Conservation (phyloP, 2,888 invertebrate species). For the Operophtera brumata region DNA sequence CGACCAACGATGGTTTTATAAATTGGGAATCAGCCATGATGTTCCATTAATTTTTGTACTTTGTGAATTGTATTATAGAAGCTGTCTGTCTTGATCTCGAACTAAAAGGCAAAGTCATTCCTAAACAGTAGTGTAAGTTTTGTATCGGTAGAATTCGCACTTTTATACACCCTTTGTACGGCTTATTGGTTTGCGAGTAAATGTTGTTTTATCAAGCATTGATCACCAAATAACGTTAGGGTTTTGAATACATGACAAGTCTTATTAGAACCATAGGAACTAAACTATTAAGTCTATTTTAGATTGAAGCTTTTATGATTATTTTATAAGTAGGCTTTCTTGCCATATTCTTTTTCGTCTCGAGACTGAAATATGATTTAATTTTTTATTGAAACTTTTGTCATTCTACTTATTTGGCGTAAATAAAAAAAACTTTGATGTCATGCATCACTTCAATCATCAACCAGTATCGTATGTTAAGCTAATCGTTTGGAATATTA, state of each 20-base stretch:
- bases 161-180: constrained; percentile 38
- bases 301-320: neutral
- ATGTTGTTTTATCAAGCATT: constrained; percentile 2
- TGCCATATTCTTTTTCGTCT: constrained; percentile 29
- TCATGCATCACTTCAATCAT: neutral
- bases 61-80: neutral
- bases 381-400: neutral
- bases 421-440: neutral
- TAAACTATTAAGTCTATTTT: neutral
- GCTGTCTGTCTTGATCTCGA: constrained; percentile 27
- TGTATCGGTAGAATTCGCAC: constrained; percentile 45
- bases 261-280: too few relatives aligned
- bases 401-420: constrained; percentile 1
- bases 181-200: constrained; percentile 11
- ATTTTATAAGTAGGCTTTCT: constrained; percentile 27
- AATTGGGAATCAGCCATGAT: too few relatives aligned
- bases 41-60: too few relatives aligned
- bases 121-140: constrained; percentile 33
- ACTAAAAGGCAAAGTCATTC: constrained; percentile 26
- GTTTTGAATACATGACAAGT: too few relatives aligned
- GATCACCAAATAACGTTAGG: too few relatives aligned
- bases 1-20: neutral
- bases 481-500: neutral
- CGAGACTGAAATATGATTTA: constrained; percentile 29
- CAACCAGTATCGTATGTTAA: neutral